Conservation (phyloP, 2,797 vertebrate genomes). For the Coregonus sp. region DNA sequence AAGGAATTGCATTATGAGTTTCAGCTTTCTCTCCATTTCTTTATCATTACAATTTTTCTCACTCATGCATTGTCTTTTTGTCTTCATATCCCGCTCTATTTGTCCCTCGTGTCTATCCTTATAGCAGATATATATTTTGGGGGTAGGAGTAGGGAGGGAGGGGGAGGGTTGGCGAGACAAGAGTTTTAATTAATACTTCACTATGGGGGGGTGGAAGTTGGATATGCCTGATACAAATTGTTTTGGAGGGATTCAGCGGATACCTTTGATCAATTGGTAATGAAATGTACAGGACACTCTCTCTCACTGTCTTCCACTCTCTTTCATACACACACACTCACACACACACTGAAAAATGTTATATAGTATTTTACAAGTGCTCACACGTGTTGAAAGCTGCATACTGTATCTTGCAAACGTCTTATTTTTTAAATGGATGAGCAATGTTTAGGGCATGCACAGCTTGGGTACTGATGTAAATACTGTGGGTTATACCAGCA, state of each 20-base stretch:
- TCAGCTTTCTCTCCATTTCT: too few species aligned
- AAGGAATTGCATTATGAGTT: too few species aligned
- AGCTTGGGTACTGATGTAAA: neutral
- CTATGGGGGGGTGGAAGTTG: slow-evolving; percentile 34
- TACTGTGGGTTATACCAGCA: neutral
- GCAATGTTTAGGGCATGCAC: neutral
- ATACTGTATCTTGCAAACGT: neutral
- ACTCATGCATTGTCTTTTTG: neutral
- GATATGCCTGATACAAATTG: slow-evolving; percentile 51
- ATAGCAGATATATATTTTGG: slow-evolving; percentile 41
- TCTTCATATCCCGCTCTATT: neutral
- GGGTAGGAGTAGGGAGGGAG: slow-evolving; percentile 54
- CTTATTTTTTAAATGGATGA: neutral
- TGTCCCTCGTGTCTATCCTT: slow-evolving; percentile 28
- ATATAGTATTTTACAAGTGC: neutral
- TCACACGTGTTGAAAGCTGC: neutral
- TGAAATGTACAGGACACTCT: slow-evolving; percentile 40
- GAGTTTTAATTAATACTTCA: slow-evolving; percentile 63
- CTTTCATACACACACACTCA: neutral
- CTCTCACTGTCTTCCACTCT: slow-evolving; percentile 11
- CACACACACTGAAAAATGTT: neutral
- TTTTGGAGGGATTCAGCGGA: slow-evolving; percentile 44
- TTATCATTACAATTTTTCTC: neutral
- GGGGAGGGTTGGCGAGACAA: slow-evolving; percentile 42
- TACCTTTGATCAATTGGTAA: slow-evolving; percentile 48